phyloP scores from a whole-genome alignment of 2,113 vertebrate genomes.

The Oostethus manadensis region DNA sequence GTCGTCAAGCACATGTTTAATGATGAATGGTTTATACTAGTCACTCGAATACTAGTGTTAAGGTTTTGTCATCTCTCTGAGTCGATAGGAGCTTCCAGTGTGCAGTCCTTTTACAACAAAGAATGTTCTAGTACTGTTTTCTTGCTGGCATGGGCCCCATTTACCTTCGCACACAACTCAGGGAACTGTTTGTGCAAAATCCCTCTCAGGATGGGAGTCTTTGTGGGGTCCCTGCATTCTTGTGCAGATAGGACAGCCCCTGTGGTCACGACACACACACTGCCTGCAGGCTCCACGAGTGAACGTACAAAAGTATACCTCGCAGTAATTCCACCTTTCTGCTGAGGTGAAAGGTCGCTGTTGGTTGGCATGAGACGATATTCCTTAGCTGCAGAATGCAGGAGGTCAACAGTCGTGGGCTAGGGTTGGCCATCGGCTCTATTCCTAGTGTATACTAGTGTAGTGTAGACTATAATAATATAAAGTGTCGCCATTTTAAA shows the following conservation, averaged over 20 bases:
- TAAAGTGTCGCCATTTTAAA: too few species aligned
- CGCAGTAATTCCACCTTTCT: constrained; percentile 15
- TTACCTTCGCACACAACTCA: constrained; percentile 36
- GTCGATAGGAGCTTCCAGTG: constrained; percentile 27
- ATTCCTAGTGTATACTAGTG: too few species aligned
- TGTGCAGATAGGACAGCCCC: constrained; percentile 20
- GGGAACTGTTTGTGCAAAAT: constrained; percentile 30
- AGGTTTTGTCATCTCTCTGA: constrained; percentile 4
- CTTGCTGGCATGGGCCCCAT: constrained; percentile 38
- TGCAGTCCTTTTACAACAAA: constrained; percentile 16
- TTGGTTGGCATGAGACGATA: constrained; percentile 11
- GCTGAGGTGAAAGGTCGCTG: constrained; percentile 10
- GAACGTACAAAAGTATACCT: constrained; percentile 18
- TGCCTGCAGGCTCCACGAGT: constrained; percentile 11
- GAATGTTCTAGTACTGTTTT: constrained; percentile 40
- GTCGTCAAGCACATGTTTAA: background rate
- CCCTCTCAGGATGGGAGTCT: constrained; percentile 24
- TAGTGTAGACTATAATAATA: too few species aligned
- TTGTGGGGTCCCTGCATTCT: constrained; percentile 48
- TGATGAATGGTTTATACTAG: background rate
- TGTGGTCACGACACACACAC: constrained; percentile 11
- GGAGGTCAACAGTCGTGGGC: constrained; percentile 22
- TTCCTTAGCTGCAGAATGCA: constrained; percentile 14
- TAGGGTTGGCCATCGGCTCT: too few species aligned
- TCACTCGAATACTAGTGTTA: background rate